Base-by-base conservation (phyloP, 2,888 invertebrate species). In the Nomada ferruginata region DNA sequence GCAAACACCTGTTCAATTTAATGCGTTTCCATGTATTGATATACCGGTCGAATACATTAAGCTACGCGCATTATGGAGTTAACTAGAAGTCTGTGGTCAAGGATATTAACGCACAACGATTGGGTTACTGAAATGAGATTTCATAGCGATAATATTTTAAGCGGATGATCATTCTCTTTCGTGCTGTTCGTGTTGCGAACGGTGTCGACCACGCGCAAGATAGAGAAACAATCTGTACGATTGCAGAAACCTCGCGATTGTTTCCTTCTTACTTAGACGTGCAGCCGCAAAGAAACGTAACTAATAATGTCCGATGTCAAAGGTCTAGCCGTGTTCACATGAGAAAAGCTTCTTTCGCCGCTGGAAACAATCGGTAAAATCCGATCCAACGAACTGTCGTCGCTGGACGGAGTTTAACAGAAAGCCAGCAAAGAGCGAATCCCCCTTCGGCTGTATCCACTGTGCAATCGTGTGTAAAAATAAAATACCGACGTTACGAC, bases 341-440 rank as follows among this genome's bases (percentile, higher is more conserved):
- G 29, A 10, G 20, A 20, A 53, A 65, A 61, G 53, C 70, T 65
- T 36, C 77, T 77, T 61, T 65, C 42, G 20, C 50, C 47, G 69
- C 20, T 7, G 13, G 52, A 77, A 60, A 79, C 65, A 79, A 77
- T 66, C 57, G 70, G 47, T 61, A 20, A 42, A 71, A 79, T 26
- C 64, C 64, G 79, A 70, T 70, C 59, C 52, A 47, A 69, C 50
- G 23, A 52, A 57, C 44, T 50, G 36, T 59, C 71, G 65, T 29
- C 76, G 59, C 26, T 69, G 20, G n/a, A n/a, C 42, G 52, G 13
- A 50, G 18, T 47, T 68, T 52, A 68, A 68, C 75, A 13, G 61
- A 68, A 76, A 63, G 50, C 63, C 55, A 47, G 55, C 76, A 29
- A 78, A 69, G 52, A 63, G 55, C 47, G 63, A 64, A 63, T 47